phyloP scores from a whole-genome alignment of 2,113 vertebrate genomes.

The Rhinopomastus cyanomelas region DNA sequence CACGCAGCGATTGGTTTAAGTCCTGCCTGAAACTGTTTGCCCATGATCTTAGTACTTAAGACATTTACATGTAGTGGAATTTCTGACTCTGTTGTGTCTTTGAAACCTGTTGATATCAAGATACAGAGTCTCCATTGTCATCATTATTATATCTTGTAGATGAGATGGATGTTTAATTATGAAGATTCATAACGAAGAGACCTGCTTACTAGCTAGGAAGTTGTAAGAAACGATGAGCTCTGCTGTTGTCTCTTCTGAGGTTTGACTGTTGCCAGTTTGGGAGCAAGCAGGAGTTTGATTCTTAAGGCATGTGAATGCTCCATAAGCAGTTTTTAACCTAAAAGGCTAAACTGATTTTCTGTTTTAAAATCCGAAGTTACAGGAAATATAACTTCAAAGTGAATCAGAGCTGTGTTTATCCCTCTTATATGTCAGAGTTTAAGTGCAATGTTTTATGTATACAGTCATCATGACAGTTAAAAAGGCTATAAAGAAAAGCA shows the following conservation, averaged over 20 bases:
- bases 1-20: background rate
- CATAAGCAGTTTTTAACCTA: slow-evolving; percentile 18
- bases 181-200: slow-evolving; percentile 42
- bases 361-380: slow-evolving; percentile 55
- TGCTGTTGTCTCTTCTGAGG: background rate
- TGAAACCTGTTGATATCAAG: slow-evolving; percentile 2
- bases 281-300: background rate
- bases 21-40: background rate
- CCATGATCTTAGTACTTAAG: background rate
- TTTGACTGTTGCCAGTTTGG: background rate
- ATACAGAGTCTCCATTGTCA: background rate
- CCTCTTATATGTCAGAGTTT: slow-evolving; percentile 76
- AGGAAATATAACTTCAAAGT: slow-evolving; percentile 69
- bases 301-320: slow-evolving; percentile 16
- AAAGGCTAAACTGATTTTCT: slow-evolving; percentile 48
- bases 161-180: slow-evolving; percentile 56
- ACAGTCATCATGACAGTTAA: slow-evolving; percentile 77
- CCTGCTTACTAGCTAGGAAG: slow-evolving; percentile 23
- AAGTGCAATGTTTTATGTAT: slow-evolving; percentile 79
- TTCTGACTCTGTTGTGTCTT: slow-evolving; percentile 26
- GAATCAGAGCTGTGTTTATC: slow-evolving; percentile 74
- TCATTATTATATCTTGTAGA: background rate
- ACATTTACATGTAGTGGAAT: background rate
- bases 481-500: slow-evolving; percentile 76
- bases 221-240: background rate